Conservation (phyloP, 2,888 invertebrate genomes). For the Conus canariensis region DNA sequence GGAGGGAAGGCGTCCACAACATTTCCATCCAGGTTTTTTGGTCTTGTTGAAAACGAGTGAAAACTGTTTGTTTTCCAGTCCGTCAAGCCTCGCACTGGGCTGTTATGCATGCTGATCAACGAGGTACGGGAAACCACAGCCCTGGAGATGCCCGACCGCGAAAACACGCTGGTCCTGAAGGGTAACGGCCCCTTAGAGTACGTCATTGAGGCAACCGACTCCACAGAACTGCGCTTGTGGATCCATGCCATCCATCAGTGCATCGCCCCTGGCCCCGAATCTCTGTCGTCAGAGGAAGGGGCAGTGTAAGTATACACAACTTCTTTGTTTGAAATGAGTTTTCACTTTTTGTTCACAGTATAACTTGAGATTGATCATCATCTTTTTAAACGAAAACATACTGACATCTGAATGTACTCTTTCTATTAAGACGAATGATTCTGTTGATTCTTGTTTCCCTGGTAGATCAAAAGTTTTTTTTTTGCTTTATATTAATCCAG, state of each 20-base stretch:
- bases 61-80: slow-evolving; percentile 55
- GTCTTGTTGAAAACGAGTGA: too few species aligned
- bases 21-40: too few species aligned
- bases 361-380: not conserved
- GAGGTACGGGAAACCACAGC: slow-evolving; percentile 97
- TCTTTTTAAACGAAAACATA: not conserved
- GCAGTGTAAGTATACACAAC: slow-evolving; percentile 56
- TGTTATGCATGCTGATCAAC: slow-evolving; percentile 95
- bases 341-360: too few species aligned
- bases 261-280: slow-evolving; percentile 80
- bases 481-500: too few species aligned
- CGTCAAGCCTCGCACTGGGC: slow-evolving; percentile 90
- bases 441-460: too few species aligned
- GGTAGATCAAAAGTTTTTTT: too few species aligned
- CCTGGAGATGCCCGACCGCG: slow-evolving; percentile 97
- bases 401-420: too few species aligned
- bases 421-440: too few species aligned
- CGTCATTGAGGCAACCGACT: slow-evolving; percentile 94
- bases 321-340: too few species aligned
- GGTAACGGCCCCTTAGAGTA: slow-evolving; percentile 94
- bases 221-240: slow-evolving; percentile 96
- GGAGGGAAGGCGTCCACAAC: too few species aligned
- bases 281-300: slow-evolving; percentile 52
- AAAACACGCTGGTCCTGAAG: slow-evolving; percentile 97
- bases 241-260: slow-evolving; percentile 92